Percentiles rank a stretch among this genome's conserved stretches.
phyloP scores from a whole-genome alignment of 2,797 vertebrate genomes.

The Otolemur crassicaudatus region DNA sequence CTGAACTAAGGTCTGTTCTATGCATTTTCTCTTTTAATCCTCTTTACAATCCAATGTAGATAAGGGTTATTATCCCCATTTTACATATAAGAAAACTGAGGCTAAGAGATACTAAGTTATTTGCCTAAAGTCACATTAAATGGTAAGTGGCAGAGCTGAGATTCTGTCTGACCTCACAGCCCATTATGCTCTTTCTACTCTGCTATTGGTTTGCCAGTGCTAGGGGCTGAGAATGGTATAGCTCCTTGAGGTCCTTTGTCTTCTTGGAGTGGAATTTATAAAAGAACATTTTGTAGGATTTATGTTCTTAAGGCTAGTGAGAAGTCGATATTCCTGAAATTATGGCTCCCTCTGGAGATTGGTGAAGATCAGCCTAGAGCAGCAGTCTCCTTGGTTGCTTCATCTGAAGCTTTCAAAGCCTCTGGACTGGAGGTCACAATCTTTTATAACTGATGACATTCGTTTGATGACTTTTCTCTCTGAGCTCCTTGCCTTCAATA shows the following conservation, averaged over 20 bases:
- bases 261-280: slow-evolving; percentile 52
- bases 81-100: slow-evolving; percentile 59
- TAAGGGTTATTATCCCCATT: slow-evolving; percentile 15
- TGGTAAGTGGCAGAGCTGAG: slow-evolving; percentile 42
- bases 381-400: slow-evolving; percentile 46
- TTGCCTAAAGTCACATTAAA: slow-evolving; percentile 55
- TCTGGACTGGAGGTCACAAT: slow-evolving; percentile 54
- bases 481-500: slow-evolving; percentile 59
- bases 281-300: slow-evolving; percentile 25
- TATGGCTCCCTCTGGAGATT: not conserved
- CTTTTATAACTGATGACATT: slow-evolving; percentile 44
- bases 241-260: slow-evolving; percentile 16
- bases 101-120: slow-evolving; percentile 46
- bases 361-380: slow-evolving; percentile 36
- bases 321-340: slow-evolving; percentile 6
- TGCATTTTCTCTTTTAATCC: slow-evolving; percentile 45
- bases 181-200: not conserved
- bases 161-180: slow-evolving; percentile 36
- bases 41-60: slow-evolving; percentile 15
- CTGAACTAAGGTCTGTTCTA: slow-evolving; percentile 30
- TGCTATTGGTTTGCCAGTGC: slow-evolving; percentile 3
- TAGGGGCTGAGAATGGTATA: not conserved
- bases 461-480: slow-evolving; percentile 45
- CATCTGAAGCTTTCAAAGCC: slow-evolving; percentile 56
- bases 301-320: slow-evolving; percentile 8